Percentiles rank a stretch among this genome's conserved stretches.
Conservation (phyloP, 2,888 invertebrate genomes). For the Ctenicera cuprea region DNA sequence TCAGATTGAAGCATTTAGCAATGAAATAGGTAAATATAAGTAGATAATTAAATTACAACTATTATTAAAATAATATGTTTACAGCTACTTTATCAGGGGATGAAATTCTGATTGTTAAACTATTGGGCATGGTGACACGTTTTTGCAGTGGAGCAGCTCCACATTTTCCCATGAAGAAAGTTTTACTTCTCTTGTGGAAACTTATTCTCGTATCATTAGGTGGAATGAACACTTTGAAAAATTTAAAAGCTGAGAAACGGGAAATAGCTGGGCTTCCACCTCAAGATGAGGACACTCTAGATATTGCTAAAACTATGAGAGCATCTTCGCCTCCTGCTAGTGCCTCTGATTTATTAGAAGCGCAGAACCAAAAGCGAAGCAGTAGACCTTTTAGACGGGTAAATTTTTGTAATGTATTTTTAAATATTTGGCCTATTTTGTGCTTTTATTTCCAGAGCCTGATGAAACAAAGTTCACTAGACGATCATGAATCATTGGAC, state of each 20-base stretch:
- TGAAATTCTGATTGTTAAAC: conserved; percentile 89
- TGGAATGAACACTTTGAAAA: conserved; percentile 89
- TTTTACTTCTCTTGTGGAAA: conserved; percentile 96
- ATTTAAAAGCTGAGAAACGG: conserved; percentile 83
- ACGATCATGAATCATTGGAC: conserved; percentile 85
- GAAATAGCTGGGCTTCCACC: conserved; percentile 83
- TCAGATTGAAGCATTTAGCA: conserved; percentile 76
- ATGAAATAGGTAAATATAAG: conserved; percentile 74
- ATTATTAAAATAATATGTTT: not conserved
- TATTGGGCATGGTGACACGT: conserved; percentile 96
- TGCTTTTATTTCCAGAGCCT: conserved; percentile 78
- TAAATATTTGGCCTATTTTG: not conserved
- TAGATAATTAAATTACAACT: not conserved
- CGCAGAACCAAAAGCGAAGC: conserved; percentile 86
- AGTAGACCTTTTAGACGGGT: conserved; percentile 82
- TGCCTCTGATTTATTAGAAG: conserved; percentile 91
- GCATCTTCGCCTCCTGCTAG: conserved; percentile 96
- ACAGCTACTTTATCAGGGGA: conserved; percentile 80
- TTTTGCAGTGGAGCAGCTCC: conserved; percentile 97
- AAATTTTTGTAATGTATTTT: conserved; percentile 57
- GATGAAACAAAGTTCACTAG: conserved; percentile 94
- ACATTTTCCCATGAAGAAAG: conserved; percentile 99
- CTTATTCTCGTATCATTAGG: conserved; percentile 93
- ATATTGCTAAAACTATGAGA: conserved; percentile 94
- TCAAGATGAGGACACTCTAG: conserved; percentile 93